These are phyloP conservation scores for Drosophila elegans DNA, from an alignment of 1,140 invertebrate species.

Conservation along the genomic window DNA sequence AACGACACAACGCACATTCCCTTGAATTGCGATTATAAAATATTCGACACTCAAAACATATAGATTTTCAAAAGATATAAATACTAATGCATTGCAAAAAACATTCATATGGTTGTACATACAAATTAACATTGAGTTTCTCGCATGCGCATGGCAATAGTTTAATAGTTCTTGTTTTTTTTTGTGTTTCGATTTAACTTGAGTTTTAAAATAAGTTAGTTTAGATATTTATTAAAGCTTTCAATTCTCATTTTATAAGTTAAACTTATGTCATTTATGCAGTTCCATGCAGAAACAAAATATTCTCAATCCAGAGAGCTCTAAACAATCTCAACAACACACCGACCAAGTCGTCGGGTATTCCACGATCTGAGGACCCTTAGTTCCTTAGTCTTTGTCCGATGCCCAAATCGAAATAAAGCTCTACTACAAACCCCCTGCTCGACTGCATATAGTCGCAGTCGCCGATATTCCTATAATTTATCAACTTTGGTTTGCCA, in stretches of 20 bases:
- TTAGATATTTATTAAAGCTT: constrained; percentile 76
- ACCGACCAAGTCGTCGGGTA: not conserved
- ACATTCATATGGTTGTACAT: constrained; percentile 42
- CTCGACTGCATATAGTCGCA: constrained; percentile 3
- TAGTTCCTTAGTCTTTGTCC: not conserved
- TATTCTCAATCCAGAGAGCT: not conserved
- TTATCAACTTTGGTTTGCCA: constrained; percentile 10
- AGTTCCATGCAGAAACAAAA: constrained; percentile 2
- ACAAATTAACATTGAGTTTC: constrained; percentile 54
- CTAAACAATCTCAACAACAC: not conserved
- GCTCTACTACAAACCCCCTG: constrained; percentile 15
- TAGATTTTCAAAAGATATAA: constrained; percentile 75
- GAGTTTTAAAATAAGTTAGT: constrained; percentile 68
- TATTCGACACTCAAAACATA: constrained; percentile 79
- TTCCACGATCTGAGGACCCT: not conserved
- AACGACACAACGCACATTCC: constrained; percentile 68
- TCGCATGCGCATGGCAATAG: constrained; percentile 57
- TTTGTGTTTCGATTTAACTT: constrained; percentile 35
- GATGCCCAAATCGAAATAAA: constrained; percentile 1
- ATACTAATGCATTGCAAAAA: constrained; percentile 59
- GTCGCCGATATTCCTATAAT: constrained; percentile 5
- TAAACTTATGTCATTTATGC: constrained; percentile 26
- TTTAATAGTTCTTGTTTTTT: constrained; percentile 53
- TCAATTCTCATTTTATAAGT: constrained; percentile 56
- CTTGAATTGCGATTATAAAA: constrained; percentile 64